Conservation (phyloP, 2,113 vertebrate species). For the Hippocampus barbouri region DNA sequence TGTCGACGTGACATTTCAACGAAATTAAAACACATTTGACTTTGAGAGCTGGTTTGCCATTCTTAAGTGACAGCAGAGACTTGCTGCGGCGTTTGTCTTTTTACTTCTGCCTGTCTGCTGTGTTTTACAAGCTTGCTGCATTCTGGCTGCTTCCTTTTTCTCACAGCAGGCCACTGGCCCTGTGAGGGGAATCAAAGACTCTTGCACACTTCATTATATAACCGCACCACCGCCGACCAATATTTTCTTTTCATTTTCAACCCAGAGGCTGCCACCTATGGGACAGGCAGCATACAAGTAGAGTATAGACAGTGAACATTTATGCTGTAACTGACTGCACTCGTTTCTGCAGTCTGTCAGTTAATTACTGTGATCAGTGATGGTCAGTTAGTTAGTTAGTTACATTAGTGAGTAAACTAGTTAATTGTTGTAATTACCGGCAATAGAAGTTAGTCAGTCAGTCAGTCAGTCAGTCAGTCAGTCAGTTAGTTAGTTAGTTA, state of each 20-base stretch:
- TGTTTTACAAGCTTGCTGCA: slow-evolving; percentile 50
- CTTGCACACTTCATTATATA: slow-evolving; percentile 43
- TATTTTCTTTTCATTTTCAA: slow-evolving; percentile 6
- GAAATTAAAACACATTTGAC: not conserved
- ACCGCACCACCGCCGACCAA: slow-evolving; percentile 31
- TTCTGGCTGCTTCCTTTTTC: slow-evolving; percentile 50
- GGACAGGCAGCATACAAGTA: not conserved
- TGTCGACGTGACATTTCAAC: not conserved
- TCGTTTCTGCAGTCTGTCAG: not conserved
- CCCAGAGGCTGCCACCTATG: slow-evolving; percentile 4
- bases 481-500: no score
- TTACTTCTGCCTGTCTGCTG: slow-evolving; percentile 8
- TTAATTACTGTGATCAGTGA: not conserved
- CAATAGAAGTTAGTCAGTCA: not conserved
- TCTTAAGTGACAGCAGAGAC: slow-evolving; percentile 23
- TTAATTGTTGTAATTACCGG: not conserved
- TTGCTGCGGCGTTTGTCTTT: not conserved
- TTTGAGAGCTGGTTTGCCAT: not conserved
- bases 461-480: no score
- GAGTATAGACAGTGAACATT: no score
- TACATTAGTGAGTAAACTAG: not conserved
- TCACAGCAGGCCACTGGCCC: slow-evolving; percentile 53
- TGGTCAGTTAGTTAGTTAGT: not conserved
- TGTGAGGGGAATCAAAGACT: slow-evolving; percentile 50
- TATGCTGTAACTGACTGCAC: no score